Evolutionary conservation across 2,888 invertebrate genomes (phyloP).

Genomic region (Habrosyne pyritoides): DNA sequence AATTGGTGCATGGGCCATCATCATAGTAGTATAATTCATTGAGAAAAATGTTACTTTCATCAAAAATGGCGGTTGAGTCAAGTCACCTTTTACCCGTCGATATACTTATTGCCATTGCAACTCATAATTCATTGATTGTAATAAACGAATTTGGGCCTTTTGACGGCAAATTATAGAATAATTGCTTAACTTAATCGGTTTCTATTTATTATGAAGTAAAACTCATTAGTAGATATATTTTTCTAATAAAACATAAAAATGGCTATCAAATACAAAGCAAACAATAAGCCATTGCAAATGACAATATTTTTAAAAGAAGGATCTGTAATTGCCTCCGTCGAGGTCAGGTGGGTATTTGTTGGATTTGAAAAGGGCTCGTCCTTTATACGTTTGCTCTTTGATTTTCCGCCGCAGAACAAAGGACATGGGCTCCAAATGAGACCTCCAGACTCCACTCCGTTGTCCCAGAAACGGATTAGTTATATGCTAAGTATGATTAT

Average conservation of each 20-base stretch:
- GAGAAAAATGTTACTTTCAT: no score
- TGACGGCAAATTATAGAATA: no score
- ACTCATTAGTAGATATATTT: no score
- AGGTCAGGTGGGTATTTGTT: constrained; percentile 59
- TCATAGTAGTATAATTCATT: no score
- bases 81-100: no score
- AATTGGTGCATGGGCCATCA: no score
- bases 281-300: constrained; percentile 38
- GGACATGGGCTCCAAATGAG: constrained; percentile 51
- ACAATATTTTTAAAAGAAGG: constrained; percentile 59
- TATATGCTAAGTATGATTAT: constrained; percentile 13
- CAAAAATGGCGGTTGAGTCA: no score
- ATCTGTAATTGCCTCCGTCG: constrained; percentile 61
- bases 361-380: constrained; percentile 56
- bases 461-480: constrained; percentile 17
- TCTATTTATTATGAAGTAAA: no score
- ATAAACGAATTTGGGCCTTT: no score
- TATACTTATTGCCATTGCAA: no score
- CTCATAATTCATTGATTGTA: no score
- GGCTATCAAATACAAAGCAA: constrained; percentile 16
- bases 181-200: no score
- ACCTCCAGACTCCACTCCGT: constrained; percentile 37
- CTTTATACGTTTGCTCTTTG: constrained; percentile 56
- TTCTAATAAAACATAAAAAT: not conserved
- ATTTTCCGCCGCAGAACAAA: constrained; percentile 68